Conservation (phyloP, 2,888 invertebrate genomes). For the Fabriciana adippe region DNA sequence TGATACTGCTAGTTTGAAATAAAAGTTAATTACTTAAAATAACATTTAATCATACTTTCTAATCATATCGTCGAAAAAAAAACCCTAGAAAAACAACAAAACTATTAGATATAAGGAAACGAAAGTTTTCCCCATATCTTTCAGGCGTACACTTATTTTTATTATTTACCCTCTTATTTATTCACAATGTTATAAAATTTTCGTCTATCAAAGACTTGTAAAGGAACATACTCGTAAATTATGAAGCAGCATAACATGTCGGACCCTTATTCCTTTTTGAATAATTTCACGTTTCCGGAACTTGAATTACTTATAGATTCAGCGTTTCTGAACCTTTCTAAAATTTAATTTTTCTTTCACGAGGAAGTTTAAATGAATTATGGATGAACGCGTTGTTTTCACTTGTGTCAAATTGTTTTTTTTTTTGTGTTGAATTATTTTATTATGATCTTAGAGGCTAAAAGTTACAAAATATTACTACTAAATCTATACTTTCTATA, state of each 20-base stretch:
- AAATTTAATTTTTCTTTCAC: constrained; percentile 65
- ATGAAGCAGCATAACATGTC: constrained; percentile 51
- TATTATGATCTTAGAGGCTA: neutral
- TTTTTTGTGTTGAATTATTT: neutral
- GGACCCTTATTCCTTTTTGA: constrained; percentile 66
- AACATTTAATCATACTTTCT: too few species aligned
- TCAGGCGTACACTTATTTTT: constrained; percentile 19
- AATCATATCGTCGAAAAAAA: too few species aligned
- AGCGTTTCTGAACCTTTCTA: constrained; percentile 53
- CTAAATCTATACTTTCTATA: too few species aligned
- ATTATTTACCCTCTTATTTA: constrained; percentile 38
- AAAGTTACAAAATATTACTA: neutral
- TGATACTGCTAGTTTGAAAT: too few species aligned
- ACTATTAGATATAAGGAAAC: constrained; percentile 11
- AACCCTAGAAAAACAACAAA: neutral
- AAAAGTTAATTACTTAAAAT: too few species aligned
- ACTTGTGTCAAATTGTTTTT: neutral
- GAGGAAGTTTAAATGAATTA: constrained; percentile 34
- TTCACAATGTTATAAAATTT: constrained; percentile 39
- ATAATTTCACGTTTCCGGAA: constrained; percentile 70
- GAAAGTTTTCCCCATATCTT: constrained; percentile 15
- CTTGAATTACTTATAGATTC: constrained; percentile 69
- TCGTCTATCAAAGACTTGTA: constrained; percentile 36
- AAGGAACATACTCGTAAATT: constrained; percentile 53
- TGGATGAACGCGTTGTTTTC: constrained; percentile 10